A percentile compares a stretch with the other conserved stretches of the same genome.
Evolutionary conservation across 2,888 invertebrate genomes (phyloP).

Genomic region (Neoascia interrupta): DNA sequence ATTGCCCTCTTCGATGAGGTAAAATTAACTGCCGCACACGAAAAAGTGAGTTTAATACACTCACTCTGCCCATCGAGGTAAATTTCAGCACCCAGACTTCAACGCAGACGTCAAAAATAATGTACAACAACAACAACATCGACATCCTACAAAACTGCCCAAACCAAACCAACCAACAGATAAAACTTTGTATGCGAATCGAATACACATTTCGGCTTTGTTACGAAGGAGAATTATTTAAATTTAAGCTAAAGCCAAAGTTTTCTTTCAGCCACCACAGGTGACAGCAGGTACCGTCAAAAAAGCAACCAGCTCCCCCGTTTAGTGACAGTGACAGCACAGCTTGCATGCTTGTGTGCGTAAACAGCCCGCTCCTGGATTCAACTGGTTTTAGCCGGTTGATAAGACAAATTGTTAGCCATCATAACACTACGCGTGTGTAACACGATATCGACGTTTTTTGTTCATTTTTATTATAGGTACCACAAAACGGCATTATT

Average conservation of each 20-base stretch:
- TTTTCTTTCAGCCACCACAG: slow-evolving; percentile 37
- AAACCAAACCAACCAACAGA: slow-evolving; percentile 21
- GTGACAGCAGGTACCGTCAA: slow-evolving; percentile 3
- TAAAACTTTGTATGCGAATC: slow-evolving; percentile 48
- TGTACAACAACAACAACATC: background rate
- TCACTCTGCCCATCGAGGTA: slow-evolving; percentile 28
- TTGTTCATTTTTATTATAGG: slow-evolving; percentile 48
- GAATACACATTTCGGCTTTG: slow-evolving; percentile 36
- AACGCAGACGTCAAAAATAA: slow-evolving; percentile 38
- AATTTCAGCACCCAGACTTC: slow-evolving; percentile 42
- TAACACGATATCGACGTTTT: slow-evolving; percentile 58
- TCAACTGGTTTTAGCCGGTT: slow-evolving; percentile 65
- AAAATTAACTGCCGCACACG: slow-evolving; percentile 27
- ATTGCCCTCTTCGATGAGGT: slow-evolving; percentile 39
- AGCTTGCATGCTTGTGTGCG: too few relatives aligned
- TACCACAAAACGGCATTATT: slow-evolving; percentile 62
- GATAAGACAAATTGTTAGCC: slow-evolving; percentile 60
- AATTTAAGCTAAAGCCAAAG: slow-evolving; percentile 12
- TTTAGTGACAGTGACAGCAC: too few relatives aligned
- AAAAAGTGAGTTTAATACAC: slow-evolving; percentile 58
- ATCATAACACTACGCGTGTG: slow-evolving; percentile 51
- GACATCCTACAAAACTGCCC: background rate
- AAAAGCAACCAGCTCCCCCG: too few relatives aligned
- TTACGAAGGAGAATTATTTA: slow-evolving; percentile 11
- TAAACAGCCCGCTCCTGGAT: slow-evolving; percentile 45